Conservation (phyloP, 1,140 invertebrate species). For the Sycophila sp. region DNA sequence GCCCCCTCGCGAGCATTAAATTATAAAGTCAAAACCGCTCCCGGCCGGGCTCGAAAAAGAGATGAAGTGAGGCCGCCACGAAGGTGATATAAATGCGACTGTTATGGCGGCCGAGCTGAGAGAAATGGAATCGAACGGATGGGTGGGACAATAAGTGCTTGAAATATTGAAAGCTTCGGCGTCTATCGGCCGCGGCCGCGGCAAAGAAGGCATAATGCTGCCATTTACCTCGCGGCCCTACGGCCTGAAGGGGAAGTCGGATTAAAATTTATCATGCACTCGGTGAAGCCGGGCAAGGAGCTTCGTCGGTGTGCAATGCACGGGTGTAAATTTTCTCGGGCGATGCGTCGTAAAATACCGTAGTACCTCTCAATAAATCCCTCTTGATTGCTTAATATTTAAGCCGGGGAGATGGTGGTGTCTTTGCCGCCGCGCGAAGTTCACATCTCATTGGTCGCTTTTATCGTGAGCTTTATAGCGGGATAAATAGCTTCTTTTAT, state of each 20-base stretch:
- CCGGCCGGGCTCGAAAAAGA: neutral
- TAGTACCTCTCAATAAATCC: too few species aligned
- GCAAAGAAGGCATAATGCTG: conserved; percentile 53
- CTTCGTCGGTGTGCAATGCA: too few species aligned
- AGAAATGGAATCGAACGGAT: conserved; percentile 17
- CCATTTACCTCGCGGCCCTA: conserved; percentile 57
- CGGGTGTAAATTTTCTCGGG: too few species aligned
- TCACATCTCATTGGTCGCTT: too few species aligned
- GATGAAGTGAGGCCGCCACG: conserved; percentile 29
- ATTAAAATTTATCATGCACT: conserved; percentile 30
- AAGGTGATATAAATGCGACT: conserved; percentile 64
- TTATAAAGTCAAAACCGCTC: conserved; percentile 63
- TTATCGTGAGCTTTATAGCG: too few species aligned
- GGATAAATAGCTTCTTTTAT: too few species aligned
- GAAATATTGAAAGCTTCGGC: conserved; percentile 66
- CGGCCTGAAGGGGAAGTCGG: neutral
- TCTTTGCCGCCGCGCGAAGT: too few species aligned
- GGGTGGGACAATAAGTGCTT: conserved; percentile 61
- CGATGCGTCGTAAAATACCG: too few species aligned
- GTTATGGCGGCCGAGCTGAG: conserved; percentile 53
- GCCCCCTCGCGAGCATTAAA: conserved; percentile 56
- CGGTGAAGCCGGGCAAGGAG: too few species aligned
- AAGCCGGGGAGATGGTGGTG: too few species aligned
- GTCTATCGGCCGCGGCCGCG: conserved; percentile 37
- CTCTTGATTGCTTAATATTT: too few species aligned